Conservation (phyloP, 1,140 invertebrate species). For the Polypedilum vanderplanki region DNA sequence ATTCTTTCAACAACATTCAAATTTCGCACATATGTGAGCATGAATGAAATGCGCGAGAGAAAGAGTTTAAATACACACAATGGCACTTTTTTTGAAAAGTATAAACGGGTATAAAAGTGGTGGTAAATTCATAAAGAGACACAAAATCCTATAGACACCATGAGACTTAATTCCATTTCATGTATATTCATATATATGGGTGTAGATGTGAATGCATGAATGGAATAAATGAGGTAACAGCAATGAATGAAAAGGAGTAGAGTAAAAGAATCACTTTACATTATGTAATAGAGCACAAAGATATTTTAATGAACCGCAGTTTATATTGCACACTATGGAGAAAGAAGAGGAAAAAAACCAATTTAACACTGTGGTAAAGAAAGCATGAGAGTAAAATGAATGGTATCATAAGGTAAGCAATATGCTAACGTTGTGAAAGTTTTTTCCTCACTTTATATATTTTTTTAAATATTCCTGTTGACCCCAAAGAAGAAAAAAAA, state of each 20-base stretch:
- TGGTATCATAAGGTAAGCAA: background rate
- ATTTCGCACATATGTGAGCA: no score
- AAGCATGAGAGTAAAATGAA: slow-evolving; percentile 15
- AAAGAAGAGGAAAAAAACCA: background rate
- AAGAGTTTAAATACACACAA: no score
- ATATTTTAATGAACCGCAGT: slow-evolving; percentile 18
- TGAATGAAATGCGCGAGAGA: no score
- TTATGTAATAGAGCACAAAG: slow-evolving; percentile 18
- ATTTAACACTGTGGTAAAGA: slow-evolving; percentile 6
- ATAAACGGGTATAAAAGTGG: no score
- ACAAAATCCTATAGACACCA: no score
- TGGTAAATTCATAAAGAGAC: no score
- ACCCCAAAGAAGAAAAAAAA: background rate
- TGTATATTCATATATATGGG: no score
- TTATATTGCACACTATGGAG: slow-evolving; percentile 12
- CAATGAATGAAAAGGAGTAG: background rate
- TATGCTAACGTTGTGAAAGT: background rate
- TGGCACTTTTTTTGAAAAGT: no score
- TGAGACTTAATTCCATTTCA: no score
- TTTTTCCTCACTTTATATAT: background rate
- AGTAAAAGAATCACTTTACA: background rate
- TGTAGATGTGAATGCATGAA: background rate
- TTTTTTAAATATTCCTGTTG: slow-evolving; percentile 6
- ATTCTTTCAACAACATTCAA: no score
- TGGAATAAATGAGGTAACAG: background rate